Conservation (phyloP, 2,888 invertebrate genomes). For the Sphaeridia pumilis region DNA sequence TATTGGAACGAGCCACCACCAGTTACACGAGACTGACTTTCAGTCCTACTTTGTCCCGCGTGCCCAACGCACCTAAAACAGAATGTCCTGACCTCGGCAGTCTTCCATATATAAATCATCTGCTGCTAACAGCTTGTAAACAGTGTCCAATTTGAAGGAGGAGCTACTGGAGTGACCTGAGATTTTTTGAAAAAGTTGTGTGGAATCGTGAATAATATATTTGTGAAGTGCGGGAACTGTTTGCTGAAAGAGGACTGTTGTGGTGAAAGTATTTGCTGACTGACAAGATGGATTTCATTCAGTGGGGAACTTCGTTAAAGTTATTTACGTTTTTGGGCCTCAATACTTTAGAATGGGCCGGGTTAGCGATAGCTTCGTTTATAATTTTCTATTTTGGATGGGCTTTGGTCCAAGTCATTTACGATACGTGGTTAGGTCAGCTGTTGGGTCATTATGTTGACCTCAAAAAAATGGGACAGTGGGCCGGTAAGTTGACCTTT, state of each 20-base stretch:
- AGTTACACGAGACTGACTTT: too few species aligned
- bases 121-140: neutral
- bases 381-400: constrained; percentile 34
- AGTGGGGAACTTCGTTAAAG: constrained; percentile 35
- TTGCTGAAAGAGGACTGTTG: too few species aligned
- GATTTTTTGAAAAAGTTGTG: too few species aligned
- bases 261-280: too few species aligned
- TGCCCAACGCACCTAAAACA: too few species aligned
- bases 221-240: too few species aligned
- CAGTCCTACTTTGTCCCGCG: too few species aligned
- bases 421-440: constrained; percentile 42
- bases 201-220: too few species aligned
- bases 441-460: constrained; percentile 47
- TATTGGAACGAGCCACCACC: too few species aligned
- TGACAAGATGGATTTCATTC: constrained; percentile 18
- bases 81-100: too few species aligned
- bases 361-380: constrained; percentile 31
- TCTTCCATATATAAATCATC: too few species aligned
- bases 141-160: neutral
- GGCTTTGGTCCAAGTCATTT: constrained; percentile 32
- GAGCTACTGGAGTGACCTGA: neutral
- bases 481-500: constrained; percentile 59
- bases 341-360: constrained; percentile 35
- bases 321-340: constrained; percentile 33
- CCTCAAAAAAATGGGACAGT: constrained; percentile 57